Evolutionary conservation across 2,113 vertebrate genomes (phyloP).

Genomic region (Protobothrops mucrosquamatus): DNA sequence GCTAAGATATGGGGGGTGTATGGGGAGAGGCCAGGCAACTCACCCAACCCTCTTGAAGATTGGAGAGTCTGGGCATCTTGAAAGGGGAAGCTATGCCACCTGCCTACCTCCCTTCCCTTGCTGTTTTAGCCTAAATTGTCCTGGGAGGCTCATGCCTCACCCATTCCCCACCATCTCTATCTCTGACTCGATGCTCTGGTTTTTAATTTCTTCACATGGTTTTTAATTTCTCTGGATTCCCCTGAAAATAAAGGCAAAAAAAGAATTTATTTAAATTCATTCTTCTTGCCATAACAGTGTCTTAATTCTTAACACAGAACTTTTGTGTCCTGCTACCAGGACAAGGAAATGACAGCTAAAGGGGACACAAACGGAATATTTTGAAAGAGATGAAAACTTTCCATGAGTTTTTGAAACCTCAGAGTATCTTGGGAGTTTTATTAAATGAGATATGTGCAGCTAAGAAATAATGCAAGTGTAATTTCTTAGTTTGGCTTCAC

Average conservation of each 20-base stretch:
- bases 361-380: neutral
- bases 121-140: constrained; percentile 21
- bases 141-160: constrained; percentile 3
- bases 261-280: constrained; percentile 40
- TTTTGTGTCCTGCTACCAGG: too few relatives aligned
- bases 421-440: neutral
- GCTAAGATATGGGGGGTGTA: constrained; percentile 1
- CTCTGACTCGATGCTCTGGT: constrained; percentile 27
- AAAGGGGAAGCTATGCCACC: constrained; percentile 19
- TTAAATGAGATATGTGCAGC: too few relatives aligned
- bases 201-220: constrained; percentile 33
- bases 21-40: neutral
- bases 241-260: constrained; percentile 36
- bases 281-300: neutral
- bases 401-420: neutral
- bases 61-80: constrained; percentile 24
- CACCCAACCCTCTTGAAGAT: constrained; percentile 12
- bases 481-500: neutral
- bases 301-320: neutral
- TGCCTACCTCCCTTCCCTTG: constrained; percentile 20
- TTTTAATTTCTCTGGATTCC: constrained; percentile 35
- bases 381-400: neutral
- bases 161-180: neutral
- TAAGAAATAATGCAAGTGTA: neutral
- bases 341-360: neutral